Percentiles rank a stretch among this genome's conserved stretches.
These are phyloP conservation scores for Pelmatolapia mariae DNA, from an alignment of 2,113 vertebrate genomes.

Conservation along the genomic window DNA sequence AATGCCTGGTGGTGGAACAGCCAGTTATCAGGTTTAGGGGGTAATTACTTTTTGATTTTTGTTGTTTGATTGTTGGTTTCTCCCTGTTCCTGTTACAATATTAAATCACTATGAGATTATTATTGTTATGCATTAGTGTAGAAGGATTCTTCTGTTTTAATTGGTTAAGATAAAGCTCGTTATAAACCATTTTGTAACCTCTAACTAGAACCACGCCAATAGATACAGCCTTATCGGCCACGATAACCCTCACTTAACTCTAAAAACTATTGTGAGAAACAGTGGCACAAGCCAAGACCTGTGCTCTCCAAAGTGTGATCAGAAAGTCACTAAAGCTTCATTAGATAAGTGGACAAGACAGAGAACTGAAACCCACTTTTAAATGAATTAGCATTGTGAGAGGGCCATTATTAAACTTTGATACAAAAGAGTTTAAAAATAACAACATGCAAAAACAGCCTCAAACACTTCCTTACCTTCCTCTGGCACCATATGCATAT, in stretches of 20 bases:
- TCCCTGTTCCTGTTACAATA: background rate
- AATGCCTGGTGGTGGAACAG: background rate
- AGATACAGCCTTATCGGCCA: background rate
- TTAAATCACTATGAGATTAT: background rate
- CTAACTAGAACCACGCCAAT: background rate
- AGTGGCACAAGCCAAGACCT: background rate
- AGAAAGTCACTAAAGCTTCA: background rate
- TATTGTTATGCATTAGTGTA: background rate
- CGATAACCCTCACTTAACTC: background rate
- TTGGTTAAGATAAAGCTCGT: background rate
- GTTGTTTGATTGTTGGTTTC: background rate
- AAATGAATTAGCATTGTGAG: background rate
- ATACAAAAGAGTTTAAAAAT: background rate
- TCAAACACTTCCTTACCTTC: constrained; percentile 74
- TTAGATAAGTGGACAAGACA: background rate
- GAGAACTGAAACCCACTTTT: background rate
- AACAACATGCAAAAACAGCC: background rate
- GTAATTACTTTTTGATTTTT: background rate
- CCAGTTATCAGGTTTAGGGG: background rate
- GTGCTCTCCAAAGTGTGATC: background rate
- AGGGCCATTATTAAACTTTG: background rate
- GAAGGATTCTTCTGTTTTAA: background rate
- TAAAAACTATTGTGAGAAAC: background rate
- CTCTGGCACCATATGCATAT: constrained; percentile 85
- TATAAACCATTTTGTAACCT: background rate